phyloP scores from a whole-genome alignment of 2,113 vertebrate species.

The Megalops atlanticus region DNA sequence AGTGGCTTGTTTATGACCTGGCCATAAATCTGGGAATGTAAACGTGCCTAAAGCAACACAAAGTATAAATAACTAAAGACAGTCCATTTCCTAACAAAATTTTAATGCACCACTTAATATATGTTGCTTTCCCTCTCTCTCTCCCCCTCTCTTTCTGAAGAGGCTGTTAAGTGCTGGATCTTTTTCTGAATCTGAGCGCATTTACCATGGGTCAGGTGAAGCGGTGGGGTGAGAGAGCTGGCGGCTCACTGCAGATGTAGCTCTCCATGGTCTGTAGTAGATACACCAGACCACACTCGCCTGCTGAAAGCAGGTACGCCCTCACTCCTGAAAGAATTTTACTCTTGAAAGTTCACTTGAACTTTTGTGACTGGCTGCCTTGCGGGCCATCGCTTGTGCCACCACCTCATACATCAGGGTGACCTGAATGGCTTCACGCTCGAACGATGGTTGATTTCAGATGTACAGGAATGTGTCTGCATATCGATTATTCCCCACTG shows the following conservation, averaged over 20 bases:
- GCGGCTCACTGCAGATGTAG: not conserved
- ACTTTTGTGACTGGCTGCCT: too few species aligned
- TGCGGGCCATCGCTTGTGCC: too few species aligned
- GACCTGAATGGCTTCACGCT: too few species aligned
- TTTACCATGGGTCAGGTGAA: not conserved
- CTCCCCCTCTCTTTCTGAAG: conserved; percentile 7
- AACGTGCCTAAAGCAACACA: conserved; percentile 47
- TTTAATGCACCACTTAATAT: conserved; percentile 44
- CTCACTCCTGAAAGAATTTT: too few species aligned
- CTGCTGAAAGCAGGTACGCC: too few species aligned
- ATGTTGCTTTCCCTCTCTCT: not conserved
- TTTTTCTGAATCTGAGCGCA: not conserved
- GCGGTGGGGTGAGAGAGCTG: not conserved
- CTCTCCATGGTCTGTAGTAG: too few species aligned
- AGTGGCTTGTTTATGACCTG: conserved; percentile 43
- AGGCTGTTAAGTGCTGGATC: conserved; percentile 23
- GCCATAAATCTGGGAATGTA: conserved; percentile 54
- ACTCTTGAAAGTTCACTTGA: not conserved
- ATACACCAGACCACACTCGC: too few species aligned
- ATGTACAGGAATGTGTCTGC: not conserved
- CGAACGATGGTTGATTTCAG: not conserved
- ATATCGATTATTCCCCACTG: not conserved
- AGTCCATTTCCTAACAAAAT: conserved; percentile 43
- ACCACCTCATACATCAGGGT: too few species aligned
- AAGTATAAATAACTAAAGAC: conserved; percentile 52